A percentile compares a stretch with the other conserved stretches of the same genome.
phyloP scores from a whole-genome alignment of 2,888 invertebrate genomes.

The Therioaphis trifolii region DNA sequence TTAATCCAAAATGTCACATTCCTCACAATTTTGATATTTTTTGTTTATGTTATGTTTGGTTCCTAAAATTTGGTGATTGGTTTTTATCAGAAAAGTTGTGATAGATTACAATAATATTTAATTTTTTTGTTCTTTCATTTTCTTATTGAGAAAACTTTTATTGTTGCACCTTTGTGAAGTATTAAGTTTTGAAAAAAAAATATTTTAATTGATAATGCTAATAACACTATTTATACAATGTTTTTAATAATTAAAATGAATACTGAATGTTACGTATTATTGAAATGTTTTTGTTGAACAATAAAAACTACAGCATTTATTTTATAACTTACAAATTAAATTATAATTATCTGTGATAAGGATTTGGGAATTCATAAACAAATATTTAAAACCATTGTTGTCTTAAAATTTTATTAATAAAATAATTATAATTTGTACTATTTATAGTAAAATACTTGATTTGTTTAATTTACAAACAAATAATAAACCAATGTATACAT shows the following conservation, averaged over 20 bases:
- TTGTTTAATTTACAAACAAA: background rate
- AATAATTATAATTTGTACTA: conserved; percentile 15
- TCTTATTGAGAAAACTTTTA: conserved; percentile 5
- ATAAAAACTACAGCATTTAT: conserved; percentile 19
- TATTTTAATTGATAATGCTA: background rate
- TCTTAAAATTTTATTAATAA: conserved; percentile 36
- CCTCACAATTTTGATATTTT: conserved; percentile 28
- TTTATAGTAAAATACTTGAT: conserved; percentile 7
- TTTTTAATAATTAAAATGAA: conserved; percentile 3
- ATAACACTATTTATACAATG: conserved; percentile 14
- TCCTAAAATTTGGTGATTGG: conserved; percentile 52
- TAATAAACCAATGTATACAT: background rate
- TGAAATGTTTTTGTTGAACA: background rate
- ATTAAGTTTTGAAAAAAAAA: background rate
- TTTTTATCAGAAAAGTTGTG: conserved; percentile 33
- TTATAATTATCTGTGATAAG: conserved; percentile 54
- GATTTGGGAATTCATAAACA: conserved; percentile 41
- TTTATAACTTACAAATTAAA: conserved; percentile 24
- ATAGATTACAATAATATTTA: conserved; percentile 30
- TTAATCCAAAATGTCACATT: conserved; percentile 39
- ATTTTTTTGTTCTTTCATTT: conserved; percentile 15
- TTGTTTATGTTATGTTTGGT: conserved; percentile 44
- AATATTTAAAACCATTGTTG: conserved; percentile 47
- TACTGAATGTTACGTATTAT: conserved; percentile 19
- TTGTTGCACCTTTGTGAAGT: conserved; percentile 32